Evolutionary conservation across 2,888 invertebrate genomes (phyloP), one percentile per base, ranked within the genome.

Genomic region (Rhopalosiphum nymphaeae): DNA sequence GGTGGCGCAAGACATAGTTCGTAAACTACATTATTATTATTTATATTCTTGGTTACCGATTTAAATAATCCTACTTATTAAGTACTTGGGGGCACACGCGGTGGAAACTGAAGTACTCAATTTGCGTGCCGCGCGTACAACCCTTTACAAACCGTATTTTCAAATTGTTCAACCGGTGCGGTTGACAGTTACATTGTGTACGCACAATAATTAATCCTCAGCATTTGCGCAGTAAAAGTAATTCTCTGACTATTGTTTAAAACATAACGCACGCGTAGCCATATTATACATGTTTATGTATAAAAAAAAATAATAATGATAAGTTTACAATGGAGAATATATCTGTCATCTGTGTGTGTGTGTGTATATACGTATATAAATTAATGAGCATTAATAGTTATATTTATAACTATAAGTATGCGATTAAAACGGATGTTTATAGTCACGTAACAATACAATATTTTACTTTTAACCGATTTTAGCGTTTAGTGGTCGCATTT

Each of bases 51-150:
- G n/a, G 61, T 90, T 67, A 46, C n/a, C 21, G n/a, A 90, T 90
- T 90, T 67, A 67, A 90, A 90, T 90, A 90, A 90, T 90, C 61
- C 90, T 46, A 67, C 90, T 90, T 67, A 67, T 46, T 90, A 78
- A 78, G 89, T 89, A 67, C 46, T 57, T 26, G 57, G 42, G 13
- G 42, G 61, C 42, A 57, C 61, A 56, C 46, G 29, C 44, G 46
- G 29, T 29, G 44, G 57, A 57, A 89, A 67, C 46, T n/a, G 10
- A 61, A 61, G 61, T 90, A n/a, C 90, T 61, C 61, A n/a, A 90
- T 90, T 89, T 89, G 57, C 89, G 61, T 67, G 61, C 61, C 36
- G 21, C 36, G 78, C 78, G 36, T 67, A 61, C n/a, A 67, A 44
- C 61, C 90, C 56, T 46, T 29, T 46, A n/a, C 21, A 46, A 67